Evolutionary conservation across 2,113 vertebrate genomes (phyloP).

Genomic region (Illadopsis cleaveri): DNA sequence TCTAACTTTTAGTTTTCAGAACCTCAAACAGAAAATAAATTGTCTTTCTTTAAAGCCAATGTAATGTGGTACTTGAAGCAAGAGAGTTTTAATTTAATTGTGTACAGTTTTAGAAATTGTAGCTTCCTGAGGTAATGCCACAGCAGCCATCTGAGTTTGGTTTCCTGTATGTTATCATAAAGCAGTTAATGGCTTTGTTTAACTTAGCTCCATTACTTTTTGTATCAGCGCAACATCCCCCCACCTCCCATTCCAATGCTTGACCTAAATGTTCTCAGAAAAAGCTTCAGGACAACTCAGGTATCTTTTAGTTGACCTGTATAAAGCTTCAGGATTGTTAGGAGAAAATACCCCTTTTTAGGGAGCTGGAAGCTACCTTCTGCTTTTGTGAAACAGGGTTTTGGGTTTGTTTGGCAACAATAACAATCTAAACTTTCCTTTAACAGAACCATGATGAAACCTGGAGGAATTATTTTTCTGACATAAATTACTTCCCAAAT

Average conservation of each 20-base stretch:
- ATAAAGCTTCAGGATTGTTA: not conserved
- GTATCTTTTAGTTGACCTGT: not conserved
- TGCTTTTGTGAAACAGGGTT: not conserved
- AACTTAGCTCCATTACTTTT: not conserved
- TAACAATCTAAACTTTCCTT: slow-evolving; percentile 28
- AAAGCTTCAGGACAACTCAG: not conserved
- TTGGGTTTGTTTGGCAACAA: not conserved
- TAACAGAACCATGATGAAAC: slow-evolving; percentile 95
- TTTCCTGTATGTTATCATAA: not conserved
- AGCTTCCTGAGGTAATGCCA: not conserved
- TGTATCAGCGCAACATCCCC: not conserved
- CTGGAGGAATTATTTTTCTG: slow-evolving; percentile 98
- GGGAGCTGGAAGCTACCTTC: not conserved
- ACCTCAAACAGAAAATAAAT: not conserved
- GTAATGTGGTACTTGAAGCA: not conserved
- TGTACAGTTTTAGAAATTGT: not conserved
- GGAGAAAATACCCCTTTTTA: not conserved
- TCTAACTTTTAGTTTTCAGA: not conserved
- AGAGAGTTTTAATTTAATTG: not conserved
- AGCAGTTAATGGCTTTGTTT: not conserved
- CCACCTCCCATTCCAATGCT: accelerated
- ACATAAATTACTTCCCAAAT: slow-evolving; percentile 95
- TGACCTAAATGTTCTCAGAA: not conserved
- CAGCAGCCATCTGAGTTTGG: not conserved
- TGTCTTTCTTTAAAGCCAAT: not conserved